A percentile compares a stretch with the other conserved stretches of the same genome.
phyloP scores from a whole-genome alignment of 2,113 vertebrate species.

The Oryzias woworae region DNA sequence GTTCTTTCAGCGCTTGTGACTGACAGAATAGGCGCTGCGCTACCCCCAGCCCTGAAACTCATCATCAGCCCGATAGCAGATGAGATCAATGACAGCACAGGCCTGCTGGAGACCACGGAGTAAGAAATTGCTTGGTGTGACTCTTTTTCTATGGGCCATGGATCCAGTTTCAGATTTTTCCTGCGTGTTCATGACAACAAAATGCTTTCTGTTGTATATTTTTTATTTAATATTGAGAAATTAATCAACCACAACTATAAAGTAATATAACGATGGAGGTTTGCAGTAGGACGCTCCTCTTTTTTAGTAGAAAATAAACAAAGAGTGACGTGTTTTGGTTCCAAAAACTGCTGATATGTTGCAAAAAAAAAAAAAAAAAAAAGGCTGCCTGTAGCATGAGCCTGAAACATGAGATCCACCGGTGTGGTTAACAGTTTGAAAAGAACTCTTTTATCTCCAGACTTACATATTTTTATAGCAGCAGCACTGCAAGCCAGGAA shows the following conservation, averaged over 20 bases:
- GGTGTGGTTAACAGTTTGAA: not conserved
- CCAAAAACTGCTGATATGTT: not conserved
- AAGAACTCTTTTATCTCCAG: not conserved
- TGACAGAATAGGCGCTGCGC: conserved; percentile 90
- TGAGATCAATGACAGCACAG: conserved; percentile 92
- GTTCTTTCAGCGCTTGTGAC: conserved; percentile 88
- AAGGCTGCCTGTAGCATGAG: not conserved
- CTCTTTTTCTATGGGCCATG: not conserved
- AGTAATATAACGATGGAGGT: not conserved
- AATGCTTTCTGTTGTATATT: not conserved
- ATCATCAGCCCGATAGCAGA: conserved; percentile 97
- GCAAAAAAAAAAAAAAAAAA: not conserved
- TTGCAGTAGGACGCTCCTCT: not conserved
- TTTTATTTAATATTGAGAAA: not conserved
- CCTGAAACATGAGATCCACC: not conserved
- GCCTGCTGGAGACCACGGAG: conserved; percentile 95
- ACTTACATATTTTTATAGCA: not conserved
- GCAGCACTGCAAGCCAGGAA: not conserved
- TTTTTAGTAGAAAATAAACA: not conserved
- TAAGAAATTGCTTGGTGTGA: conserved; percentile 64
- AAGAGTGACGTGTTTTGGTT: not conserved
- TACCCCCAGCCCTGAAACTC: conserved; percentile 89
- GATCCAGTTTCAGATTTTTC: not conserved
- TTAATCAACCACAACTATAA: not conserved
- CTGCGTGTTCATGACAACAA: too few relatives aligned